Evolutionary conservation across 2,113 vertebrate genomes (phyloP).

Genomic region (Cathartes aura): DNA sequence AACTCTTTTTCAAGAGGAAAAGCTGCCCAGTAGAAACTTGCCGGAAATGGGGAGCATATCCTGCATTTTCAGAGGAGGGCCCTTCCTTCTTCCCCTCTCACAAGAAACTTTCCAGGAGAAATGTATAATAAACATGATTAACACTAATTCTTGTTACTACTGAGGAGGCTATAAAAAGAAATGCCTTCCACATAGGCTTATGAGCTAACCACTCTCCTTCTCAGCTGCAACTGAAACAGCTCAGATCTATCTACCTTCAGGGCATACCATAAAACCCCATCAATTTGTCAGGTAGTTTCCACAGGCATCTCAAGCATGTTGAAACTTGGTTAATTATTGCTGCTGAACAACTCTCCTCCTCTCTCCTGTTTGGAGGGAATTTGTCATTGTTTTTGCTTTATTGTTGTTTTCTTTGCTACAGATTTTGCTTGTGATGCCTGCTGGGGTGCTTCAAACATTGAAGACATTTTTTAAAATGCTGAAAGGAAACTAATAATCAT

Average conservation of each 20-base stretch:
- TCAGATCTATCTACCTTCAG: background rate
- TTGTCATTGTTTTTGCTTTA: conserved; percentile 14
- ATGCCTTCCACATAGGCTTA: background rate
- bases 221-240: background rate
- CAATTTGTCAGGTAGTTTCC: conserved; percentile 3
- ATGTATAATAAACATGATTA: background rate
- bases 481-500: conserved; percentile 67
- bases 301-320: background rate
- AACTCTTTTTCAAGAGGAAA: background rate
- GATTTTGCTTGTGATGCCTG: background rate
- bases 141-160: background rate
- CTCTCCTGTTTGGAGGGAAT: background rate
- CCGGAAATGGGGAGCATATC: background rate
- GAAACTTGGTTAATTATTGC: conserved; percentile 22
- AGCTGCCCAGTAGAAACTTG: background rate
- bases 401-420: conserved; percentile 7
- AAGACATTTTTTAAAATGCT: conserved; percentile 50
- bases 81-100: background rate
- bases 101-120: background rate
- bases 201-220: background rate
- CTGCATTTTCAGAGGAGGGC: background rate
- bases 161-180: background rate
- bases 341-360: background rate
- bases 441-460: conserved; percentile 36
- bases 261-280: background rate